Evolutionary conservation across 2,888 invertebrate genomes (phyloP), one percentile per base, ranked within the genome.

Genomic region (Lycaena phlaeas): DNA sequence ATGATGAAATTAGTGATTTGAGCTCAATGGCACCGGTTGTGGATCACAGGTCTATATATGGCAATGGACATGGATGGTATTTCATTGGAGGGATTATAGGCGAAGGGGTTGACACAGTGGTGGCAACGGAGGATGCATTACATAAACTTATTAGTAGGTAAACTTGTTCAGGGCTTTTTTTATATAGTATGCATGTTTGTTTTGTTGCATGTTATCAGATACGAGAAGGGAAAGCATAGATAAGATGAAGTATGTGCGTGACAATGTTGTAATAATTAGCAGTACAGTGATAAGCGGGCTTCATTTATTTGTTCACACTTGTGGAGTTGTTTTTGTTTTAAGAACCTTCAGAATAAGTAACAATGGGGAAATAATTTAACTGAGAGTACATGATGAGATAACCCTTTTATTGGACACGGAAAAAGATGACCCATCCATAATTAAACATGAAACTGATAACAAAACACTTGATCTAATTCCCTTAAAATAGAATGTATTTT

Each of bases 51-150:
- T 82, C 85, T 54, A 88, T 89, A 46, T 88, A 87, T 45, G 87
- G 86, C 36, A 92, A 92, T 70, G 86, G 85, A 59, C 89, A 89
- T 45, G 95, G 95, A 30, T 95, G 95, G 94, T 88, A 91, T 68
- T 95, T 93, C 88, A 88, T 94, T 40, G 91, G 93, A 12, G 93
- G 93, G 26, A 87, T 95, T 42, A 89, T 90, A 47, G 94, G 94
- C 14, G 87, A 88, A 56, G 88, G 90, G 39, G 62, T 79, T 9
- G 89, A 89, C 61, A 86, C 89, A 6, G 85, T 85, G 42, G 72
- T 86, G 47, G 92, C 93, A 10, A 90, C 92, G 61, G 85, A 86
- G 50, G 86, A 88, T 54, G 93, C 93, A 36, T 82, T 94, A 84
- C 87, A 88, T 54, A 91, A 90, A 86, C 87, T 95, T 85, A 89